A percentile compares a stretch with the other conserved stretches of the same genome.
phyloP scores from a whole-genome alignment of 2,797 vertebrate species.

The Rhinatrema bivittatum region DNA sequence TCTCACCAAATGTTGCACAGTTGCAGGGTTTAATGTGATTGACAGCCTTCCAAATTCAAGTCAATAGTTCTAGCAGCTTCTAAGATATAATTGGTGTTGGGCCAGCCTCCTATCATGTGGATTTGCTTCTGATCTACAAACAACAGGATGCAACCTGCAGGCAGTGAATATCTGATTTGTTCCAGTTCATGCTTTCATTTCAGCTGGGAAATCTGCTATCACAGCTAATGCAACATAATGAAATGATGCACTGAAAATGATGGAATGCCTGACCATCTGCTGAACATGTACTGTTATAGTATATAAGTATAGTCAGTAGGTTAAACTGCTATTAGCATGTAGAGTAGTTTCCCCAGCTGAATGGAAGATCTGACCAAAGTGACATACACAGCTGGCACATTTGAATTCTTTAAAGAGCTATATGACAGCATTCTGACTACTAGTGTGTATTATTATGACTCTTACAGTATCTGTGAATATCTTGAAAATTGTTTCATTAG shows the following conservation, averaged over 20 bases:
- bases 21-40: not conserved
- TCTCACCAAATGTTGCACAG: not conserved
- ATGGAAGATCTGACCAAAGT: constrained; percentile 8
- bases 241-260: constrained; percentile 2
- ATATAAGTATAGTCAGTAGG: constrained; percentile 7
- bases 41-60: not conserved
- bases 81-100: not conserved
- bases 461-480: too few species aligned
- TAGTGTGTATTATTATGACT: too few species aligned
- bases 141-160: not conserved
- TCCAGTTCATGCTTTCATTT: not conserved
- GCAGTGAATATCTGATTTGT: not conserved
- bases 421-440: not conserved
- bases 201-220: not conserved
- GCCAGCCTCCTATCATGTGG: not conserved
- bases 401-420: too few species aligned
- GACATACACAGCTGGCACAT: constrained; percentile 11
- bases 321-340: not conserved
- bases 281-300: not conserved
- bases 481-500: too few species aligned
- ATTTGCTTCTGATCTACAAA: not conserved
- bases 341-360: constrained; percentile 2
- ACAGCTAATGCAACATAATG: not conserved
- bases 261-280: not conserved
- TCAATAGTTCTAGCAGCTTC: not conserved